Base-by-base conservation (phyloP, 2,797 vertebrate genomes). In the Peromyscus attwateri region DNA sequence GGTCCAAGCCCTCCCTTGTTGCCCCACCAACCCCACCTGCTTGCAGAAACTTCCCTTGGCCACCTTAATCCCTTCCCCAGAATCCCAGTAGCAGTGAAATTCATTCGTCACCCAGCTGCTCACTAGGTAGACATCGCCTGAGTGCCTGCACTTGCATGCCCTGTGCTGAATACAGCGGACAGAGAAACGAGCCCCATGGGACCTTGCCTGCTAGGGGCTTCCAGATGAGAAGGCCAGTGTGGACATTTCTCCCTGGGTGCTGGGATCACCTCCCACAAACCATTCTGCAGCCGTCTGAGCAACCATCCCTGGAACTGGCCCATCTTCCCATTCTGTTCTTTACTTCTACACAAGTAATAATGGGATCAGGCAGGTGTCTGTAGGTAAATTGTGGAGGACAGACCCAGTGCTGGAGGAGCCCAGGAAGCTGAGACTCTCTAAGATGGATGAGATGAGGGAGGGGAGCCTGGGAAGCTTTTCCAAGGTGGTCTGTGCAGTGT, bases 291-390 rank as follows among this genome's bases (percentile, higher is more conserved):
- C 1, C 43, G 66, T 55, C 66, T 43, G 46, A 25, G 17, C 34
- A 21, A 12, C 43, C 17, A 23, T 27, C 43, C 27, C 5, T 0
- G 79, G 19, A 79, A 25, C 52, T 64, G 25, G 2, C 1, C 11
- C 46, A 91, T 49, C n/a, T 16, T 76, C 57, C 37, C 0, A 0
- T 64, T 66, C 19, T 10, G 70, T 49, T 81, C 66, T 77, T 60
- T 77, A 80, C 4, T 2, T 4, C 13, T 3, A n/a, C 57, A 57
- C 31, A 57, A 31, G 80, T 31, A 34, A 14, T 17, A 62, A 40
- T 2, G 3, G 40, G 75, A 29, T 40, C 16, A 93, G 37, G 29
- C 19, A 0, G 80, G 73, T 25, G 14, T 21, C 0, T 0, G 3
- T 23, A 64, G 71, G 13, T 21, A 55, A 66, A 40, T 31, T 62